These are phyloP conservation scores for Macrobrachium rosenbergii DNA, from an alignment of 1,140 invertebrate species.

Conservation along the genomic window DNA sequence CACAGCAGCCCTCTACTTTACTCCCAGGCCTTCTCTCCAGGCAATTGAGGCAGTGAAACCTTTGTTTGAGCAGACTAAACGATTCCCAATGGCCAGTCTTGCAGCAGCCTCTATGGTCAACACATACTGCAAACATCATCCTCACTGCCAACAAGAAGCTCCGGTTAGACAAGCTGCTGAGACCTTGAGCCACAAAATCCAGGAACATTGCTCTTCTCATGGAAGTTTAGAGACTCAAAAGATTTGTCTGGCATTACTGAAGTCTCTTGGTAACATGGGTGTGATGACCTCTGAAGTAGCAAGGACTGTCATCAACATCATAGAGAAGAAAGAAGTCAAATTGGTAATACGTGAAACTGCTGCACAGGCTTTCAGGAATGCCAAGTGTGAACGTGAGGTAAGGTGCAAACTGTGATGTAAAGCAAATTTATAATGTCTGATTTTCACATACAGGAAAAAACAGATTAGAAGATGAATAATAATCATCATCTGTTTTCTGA, in stretches of 20 bases:
- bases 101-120: slow-evolving; percentile 44
- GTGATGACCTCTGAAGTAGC: slow-evolving; percentile 33
- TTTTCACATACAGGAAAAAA: no score
- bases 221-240: not conserved
- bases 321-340: slow-evolving; percentile 1
- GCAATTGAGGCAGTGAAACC: slow-evolving; percentile 33
- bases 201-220: slow-evolving; percentile 1
- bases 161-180: slow-evolving; percentile 12
- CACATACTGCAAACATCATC: slow-evolving; percentile 35
- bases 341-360: slow-evolving; percentile 32
- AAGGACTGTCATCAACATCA: not conserved
- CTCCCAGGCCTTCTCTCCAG: slow-evolving; percentile 19
- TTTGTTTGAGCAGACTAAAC: slow-evolving; percentile 17
- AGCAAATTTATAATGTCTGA: no score
- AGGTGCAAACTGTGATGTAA: no score
- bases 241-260: slow-evolving; percentile 16
- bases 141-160: slow-evolving; percentile 30
- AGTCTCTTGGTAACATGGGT: slow-evolving; percentile 47
- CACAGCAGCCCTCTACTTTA: slow-evolving; percentile 34
- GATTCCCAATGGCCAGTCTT: not conserved
- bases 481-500: not conserved
- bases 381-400: slow-evolving; percentile 35
- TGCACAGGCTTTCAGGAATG: slow-evolving; percentile 49
- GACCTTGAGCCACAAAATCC: not conserved
- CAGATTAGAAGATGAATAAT: not conserved